Evolutionary conservation across 2,797 vertebrate genomes (phyloP), one percentile per base, ranked within the genome.

Genomic region (Gephyroberyx darwinii): DNA sequence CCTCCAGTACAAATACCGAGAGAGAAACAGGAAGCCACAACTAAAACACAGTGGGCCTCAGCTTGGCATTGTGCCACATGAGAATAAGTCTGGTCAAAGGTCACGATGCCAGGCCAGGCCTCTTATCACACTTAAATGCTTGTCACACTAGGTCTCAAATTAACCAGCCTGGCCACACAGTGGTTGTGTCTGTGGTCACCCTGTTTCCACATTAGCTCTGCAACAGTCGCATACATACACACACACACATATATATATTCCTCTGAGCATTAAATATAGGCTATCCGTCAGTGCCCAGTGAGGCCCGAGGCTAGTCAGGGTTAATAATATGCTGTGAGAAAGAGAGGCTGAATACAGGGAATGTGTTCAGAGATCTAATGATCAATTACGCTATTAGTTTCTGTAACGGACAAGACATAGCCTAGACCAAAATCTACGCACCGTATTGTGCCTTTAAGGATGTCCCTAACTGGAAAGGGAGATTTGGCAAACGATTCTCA

Each of bases 41-140:
- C n/a, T 8, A 69, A 63, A 78, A 43, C n/a, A 39, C 71, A 31
- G 52, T 2, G 9, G 26, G 71, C 37, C 33, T 64, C 48, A 70
- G 60, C 10, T 55, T 50, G 1, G 7, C 10, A 20, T 13, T 51
- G 20, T 20, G 58, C 63, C 64, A 81, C 56, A 30, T 31, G 37
- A 81, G 30, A 70, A 55, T 69, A 55, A 80, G 13, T 64, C 33
- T 53, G 39, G 35, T 69, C 48, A 66, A 12, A 63, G 50, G 26
- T 39, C 48, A 45, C 2, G 0, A 12, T 59, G 62, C 58, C 26
- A 50, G 41, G 31, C 17, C 31, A 43, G 41, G 33, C 22, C 31
- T 66, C 72, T 80, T 80, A 74, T 82, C 58, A 78, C 63, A 64
- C 31, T 39, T 5, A 63, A 81, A 76, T 63, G 59, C 14, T 19